Base-by-base conservation (phyloP, 2,888 invertebrate species). In the Eucera pruinosa region DNA sequence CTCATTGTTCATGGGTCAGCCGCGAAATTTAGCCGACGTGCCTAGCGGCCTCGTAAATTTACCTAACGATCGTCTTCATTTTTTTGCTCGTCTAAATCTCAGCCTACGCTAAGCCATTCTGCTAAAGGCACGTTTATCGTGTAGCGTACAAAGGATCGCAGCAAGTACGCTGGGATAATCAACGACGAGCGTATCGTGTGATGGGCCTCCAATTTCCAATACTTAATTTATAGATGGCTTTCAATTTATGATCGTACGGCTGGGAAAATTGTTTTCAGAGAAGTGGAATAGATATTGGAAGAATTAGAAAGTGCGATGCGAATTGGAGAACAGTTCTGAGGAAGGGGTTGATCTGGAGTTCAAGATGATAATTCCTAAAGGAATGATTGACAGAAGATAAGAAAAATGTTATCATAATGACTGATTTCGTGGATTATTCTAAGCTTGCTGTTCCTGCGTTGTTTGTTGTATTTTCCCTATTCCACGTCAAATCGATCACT, bases 31-130 rank as follows among this genome's bases (percentile, higher is more conserved):
- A 54, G 45, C 58, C 48, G 68, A 15, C 58, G 18, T 30, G 39
- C 18, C 39, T 41, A 15, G 47, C 61, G 52, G 39, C 39, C 66
- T 78, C 78, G 64, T 77, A 67, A 78, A 81, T 81, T 67, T 41
- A 30, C 33, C 58, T 45, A 67, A 67, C 58, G 58, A 72, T 45
- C 66, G 33, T 18, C 55, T 48, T 27, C 15, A 20, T 47, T 55
- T 64, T 33, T 41, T 47, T 15, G 20, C 23, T 27, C 27, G 50
- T 52, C 27, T 30, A 43, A 47, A 36, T 52, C 27, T 18, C 30
- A 20, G n/a, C n/a, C n/a, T n/a, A n/a, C n/a, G n/a, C n/a, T 3
- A 2, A 23, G n/a, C 5, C 27, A 20, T 30, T 61, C 67, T 68
- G 48, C 15, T 11, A 3, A 11, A 27, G 61, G 30, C 27, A 61